These are phyloP conservation scores for Eulemur macaco DNA, from an alignment of 2,113 vertebrate species.

Conservation along the genomic window DNA sequence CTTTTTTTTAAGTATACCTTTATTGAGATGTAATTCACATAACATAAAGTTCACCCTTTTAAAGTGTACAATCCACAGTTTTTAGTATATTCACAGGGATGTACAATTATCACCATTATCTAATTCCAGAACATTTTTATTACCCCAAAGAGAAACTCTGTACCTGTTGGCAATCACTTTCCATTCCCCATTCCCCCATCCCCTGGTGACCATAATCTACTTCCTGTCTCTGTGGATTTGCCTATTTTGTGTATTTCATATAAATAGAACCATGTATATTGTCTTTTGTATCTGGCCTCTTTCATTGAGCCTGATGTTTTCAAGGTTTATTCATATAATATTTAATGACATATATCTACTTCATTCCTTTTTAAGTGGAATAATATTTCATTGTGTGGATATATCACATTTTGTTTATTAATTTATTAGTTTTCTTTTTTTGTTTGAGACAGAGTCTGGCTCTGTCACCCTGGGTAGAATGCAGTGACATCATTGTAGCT, in stretches of 20 bases:
- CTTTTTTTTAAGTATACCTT: background rate
- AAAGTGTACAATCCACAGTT: background rate
- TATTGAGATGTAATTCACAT: background rate
- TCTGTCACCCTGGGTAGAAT: too few relatives aligned
- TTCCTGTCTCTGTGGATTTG: background rate
- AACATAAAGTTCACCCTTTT: background rate
- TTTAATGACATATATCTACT: background rate
- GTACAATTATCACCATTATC: background rate
- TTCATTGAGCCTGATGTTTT: background rate
- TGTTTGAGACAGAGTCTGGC: too few relatives aligned
- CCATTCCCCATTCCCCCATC: background rate
- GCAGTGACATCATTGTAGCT: too few relatives aligned
- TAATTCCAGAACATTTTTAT: background rate
- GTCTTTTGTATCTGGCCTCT: background rate
- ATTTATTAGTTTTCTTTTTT: background rate
- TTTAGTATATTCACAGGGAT: background rate
- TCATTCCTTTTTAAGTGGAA: background rate
- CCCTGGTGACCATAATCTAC: background rate
- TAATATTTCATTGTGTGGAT: background rate
- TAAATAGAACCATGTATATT: background rate
- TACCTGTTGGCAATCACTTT: background rate
- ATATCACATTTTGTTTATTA: background rate
- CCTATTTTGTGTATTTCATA: background rate
- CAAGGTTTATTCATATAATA: background rate
- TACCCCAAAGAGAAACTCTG: background rate